Conservation (phyloP, 1,140 invertebrate species). For the Drosophila pseudoobscura region DNA sequence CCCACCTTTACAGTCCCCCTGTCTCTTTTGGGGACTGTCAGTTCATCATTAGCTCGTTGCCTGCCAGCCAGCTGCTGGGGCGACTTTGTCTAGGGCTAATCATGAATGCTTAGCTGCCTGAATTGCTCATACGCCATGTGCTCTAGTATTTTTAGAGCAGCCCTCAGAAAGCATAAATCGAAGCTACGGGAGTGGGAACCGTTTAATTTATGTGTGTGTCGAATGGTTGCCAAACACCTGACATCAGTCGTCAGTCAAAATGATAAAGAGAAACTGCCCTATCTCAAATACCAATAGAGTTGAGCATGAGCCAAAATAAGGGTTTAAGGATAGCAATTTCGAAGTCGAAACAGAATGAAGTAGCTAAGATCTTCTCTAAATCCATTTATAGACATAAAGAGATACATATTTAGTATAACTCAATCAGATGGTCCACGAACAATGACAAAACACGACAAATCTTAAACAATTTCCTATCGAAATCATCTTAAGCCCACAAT, state of each 20-base stretch:
- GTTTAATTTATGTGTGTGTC: slow-evolving; percentile 53
- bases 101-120: slow-evolving; percentile 61
- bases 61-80: slow-evolving; percentile 23
- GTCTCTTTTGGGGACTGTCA: slow-evolving; percentile 38
- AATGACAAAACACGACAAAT: background rate
- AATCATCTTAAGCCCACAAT: background rate
- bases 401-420: background rate
- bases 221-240: slow-evolving; percentile 67
- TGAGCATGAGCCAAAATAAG: background rate
- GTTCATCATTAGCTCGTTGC: slow-evolving; percentile 50
- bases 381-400: background rate
- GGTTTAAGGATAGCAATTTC: too few relatives aligned
- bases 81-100: slow-evolving; percentile 54
- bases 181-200: slow-evolving; percentile 5
- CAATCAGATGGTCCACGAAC: too few relatives aligned
- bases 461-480: background rate
- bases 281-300: slow-evolving; percentile 24
- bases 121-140: slow-evolving; percentile 67
- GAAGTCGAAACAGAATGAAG: background rate
- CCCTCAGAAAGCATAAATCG: slow-evolving; percentile 36
- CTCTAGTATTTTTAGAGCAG: slow-evolving; percentile 23
- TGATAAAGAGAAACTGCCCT: slow-evolving; percentile 42
- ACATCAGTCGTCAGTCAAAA: slow-evolving; percentile 50
- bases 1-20: background rate
- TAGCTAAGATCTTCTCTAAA: background rate